Evolutionary conservation across 2,888 invertebrate genomes (phyloP).

Genomic region (Eurytoma adleriae): DNA sequence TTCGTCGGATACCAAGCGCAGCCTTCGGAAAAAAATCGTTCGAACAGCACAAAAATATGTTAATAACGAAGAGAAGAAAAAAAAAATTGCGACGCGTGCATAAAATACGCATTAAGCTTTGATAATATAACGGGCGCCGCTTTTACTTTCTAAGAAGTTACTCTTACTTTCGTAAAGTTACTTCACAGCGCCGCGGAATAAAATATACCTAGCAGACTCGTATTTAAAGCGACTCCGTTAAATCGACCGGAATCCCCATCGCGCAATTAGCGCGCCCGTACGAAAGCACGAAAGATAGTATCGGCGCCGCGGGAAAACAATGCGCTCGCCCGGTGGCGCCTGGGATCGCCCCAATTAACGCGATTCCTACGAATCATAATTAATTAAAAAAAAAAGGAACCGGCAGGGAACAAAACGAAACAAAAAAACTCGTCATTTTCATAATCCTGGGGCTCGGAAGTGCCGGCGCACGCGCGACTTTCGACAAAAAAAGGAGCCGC

Average conservation of each 20-base stretch:
- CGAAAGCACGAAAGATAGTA: neutral
- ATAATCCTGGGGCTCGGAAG: neutral
- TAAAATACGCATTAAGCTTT: slow-evolving; percentile 29
- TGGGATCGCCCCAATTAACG: too few species aligned
- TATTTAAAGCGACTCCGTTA: slow-evolving; percentile 4
- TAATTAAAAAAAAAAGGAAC: neutral
- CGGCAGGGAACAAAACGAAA: neutral
- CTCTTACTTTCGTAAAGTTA: slow-evolving; percentile 49
- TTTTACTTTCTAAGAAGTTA: slow-evolving; percentile 49
- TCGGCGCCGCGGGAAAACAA: neutral
- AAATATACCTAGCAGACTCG: neutral
- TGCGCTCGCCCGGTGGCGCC: too few species aligned
- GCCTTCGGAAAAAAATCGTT: neutral
- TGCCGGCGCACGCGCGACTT: slow-evolving; percentile 7
- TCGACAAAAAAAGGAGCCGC: slow-evolving; percentile 28
- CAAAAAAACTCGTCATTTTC: slow-evolving; percentile 23
- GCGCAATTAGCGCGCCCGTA: neutral
- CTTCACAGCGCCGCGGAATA: slow-evolving; percentile 22
- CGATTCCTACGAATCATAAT: too few species aligned
- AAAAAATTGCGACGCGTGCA: slow-evolving; percentile 29
- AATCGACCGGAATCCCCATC: neutral
- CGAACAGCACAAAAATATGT: neutral
- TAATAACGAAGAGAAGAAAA: neutral
- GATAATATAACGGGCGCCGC: slow-evolving; percentile 13
- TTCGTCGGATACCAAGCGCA: too few species aligned